Base-by-base conservation (phyloP, 2,888 invertebrate species). In the Gibbula magus region DNA sequence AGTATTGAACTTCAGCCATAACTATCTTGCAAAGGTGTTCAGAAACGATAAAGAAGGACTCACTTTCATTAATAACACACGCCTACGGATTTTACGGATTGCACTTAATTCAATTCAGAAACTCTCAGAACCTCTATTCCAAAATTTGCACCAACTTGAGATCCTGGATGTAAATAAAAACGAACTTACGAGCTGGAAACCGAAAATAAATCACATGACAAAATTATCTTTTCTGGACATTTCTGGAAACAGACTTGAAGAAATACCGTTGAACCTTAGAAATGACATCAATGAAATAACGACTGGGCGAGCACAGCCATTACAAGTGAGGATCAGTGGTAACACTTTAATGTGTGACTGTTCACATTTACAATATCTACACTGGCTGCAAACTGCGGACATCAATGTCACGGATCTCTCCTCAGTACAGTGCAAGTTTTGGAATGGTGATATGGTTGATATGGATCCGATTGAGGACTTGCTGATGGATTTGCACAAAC, bases 141-240 rank as follows among this genome's bases (percentile, higher is more conserved):
- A 51, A 25, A 70, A 61, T 10, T 29, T 81, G 20, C 20, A 20
- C 18, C n/a, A 39, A 8, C 29, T 84, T 4, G 73, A 35, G 39
- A 54, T 76, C 39, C 54, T 84, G n/a, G 73, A 77, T 75, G 35
- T 84, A 18, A 74, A 73, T n/a, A 16, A 56, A 20, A 84, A 84
- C 73, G 77, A 75, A 4, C 32, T 84, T 7, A 80, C 61, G 18
- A 56, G 29, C 16, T 76, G 80, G 54, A 73, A 78, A 2, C 20
- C 82, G 5, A 56, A 79, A 20, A 25, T 82, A 16, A 39, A 54
- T 39, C 76, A 79, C 13, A 77, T 78, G 78, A 54, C 20, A 45
- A 45, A 4, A 7, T 45, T 45, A 45, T 45, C 45, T 45, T 45
- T 45, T n/a, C 20, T 83, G 2, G 79, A 83, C 32, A 13, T 83